Evolutionary conservation across 1,140 invertebrate genomes (phyloP), one percentile per base, ranked within the genome.

Genomic region (Lasioglossum baleicum): DNA sequence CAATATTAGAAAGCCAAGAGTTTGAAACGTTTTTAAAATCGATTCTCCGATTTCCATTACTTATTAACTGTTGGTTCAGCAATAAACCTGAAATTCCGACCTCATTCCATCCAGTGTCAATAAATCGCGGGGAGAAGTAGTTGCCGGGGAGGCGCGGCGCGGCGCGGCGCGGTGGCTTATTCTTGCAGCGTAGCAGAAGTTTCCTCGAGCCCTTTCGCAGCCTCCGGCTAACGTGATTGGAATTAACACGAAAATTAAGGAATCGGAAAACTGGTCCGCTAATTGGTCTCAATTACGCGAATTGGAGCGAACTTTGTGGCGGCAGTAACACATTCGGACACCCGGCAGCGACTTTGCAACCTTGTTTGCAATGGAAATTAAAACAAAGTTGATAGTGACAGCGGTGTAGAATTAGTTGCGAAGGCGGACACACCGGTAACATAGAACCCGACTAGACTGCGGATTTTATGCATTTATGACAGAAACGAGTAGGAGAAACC

Each of bases 111-210:
- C 77, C 74, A 26, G 56, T 65, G 20, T 60, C 72, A 65, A 82
- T 78, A 88, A 84, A 86, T 83, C 86, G 78, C 75, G 35, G 2
- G 42, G 61, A 61, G 65, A 83, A 89, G 85, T 83, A 26, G 26
- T 26, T 26, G 26, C 26, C 26, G 26, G 26, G 26, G 76, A 85
- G 81, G 67, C 82, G 64, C 65, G 63, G 10, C 10, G 22, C 63
- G 81, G 67, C 82, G 64, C 65, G 63, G 10, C 10, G 22, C 63
- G 22, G 53, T 8, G 64, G 66, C 51, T 73, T 78, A 63, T 83
- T 74, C n/a, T 31, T 15, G 11, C 2, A n/a, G 44, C 60, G 20
- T 20, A 13, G 60, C 13, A 2, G 5, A 22, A 65, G 60, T 80
- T 82, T 61, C 40, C 58, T 31, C 26, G 69, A 70, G 61, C 48